Evolutionary conservation across 2,113 vertebrate genomes (phyloP), one percentile per base, ranked within the genome.

Genomic region (Gymnobelideus leadbeateri): DNA sequence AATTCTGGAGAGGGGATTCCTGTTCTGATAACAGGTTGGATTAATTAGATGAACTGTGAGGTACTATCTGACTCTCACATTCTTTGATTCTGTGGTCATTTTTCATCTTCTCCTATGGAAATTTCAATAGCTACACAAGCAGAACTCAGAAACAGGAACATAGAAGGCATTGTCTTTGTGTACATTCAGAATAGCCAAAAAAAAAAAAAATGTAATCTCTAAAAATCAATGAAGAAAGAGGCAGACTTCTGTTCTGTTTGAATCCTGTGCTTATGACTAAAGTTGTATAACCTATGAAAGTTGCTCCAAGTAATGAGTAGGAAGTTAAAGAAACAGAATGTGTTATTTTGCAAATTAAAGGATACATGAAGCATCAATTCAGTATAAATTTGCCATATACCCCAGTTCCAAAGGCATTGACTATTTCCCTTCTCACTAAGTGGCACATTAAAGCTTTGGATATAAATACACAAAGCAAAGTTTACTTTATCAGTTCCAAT

Each of bases 291-390:
- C 28, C 28, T 31, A 61, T 10, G 31, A 61, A 68, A 68, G 57
- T 68, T 10, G 37, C 2, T 68, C 11, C 57, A 68, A 68, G 28
- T 14, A 37, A 3, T 68, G 16, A 4, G 11, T 68, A 28, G 5
- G 28, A 61, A 57, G 26, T 57, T 57, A 26, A 57, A 57, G 55
- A 57, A 28, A 7, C 52, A 47, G 26, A 51, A 68, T 68, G 10
- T 94, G 10, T 94, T 94, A 93, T 96, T n/a, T 50, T 95, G 54
- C 91, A 95, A 96, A 55, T 37, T n/a, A 14, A 89, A 93, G 51
- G 57, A 37, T 55, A 89, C 68, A 49, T 26, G 46, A 54, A 93
- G 1, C 7, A 37, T 25, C 5, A 77, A 3, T 77, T 96, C 94
- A 91, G 93, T 53, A 93, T n/a, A 90, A 91, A 54, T 89, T 37